Evolutionary conservation across 64 coral and sea anemone genomes (phyloP).

Genomic region (Montipora foliosa): DNA sequence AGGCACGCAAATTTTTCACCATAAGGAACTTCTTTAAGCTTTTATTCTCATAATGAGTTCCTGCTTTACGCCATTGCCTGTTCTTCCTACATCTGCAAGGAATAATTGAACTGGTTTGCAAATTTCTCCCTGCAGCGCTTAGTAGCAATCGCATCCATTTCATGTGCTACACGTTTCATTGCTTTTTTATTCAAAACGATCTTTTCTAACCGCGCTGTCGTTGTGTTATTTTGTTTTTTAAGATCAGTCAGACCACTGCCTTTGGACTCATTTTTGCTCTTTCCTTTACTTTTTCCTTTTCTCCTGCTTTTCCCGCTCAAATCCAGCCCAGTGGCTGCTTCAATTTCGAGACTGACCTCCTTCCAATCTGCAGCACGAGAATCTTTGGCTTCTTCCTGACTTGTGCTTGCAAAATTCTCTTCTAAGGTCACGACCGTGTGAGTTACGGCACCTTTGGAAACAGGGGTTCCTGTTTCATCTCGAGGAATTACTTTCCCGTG

Average conservation of each 20-base stretch:
- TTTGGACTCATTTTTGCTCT: conserved; percentile 77
- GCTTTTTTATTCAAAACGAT: conserved; percentile 84
- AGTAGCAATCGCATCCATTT: conserved; percentile 81
- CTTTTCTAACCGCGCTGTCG: conserved; percentile 81
- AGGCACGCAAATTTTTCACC: too few relatives aligned
- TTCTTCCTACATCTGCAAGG: conserved; percentile 52
- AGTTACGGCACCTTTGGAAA: neutral
- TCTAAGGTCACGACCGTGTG: neutral
- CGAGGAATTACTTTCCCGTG: conserved; percentile 92
- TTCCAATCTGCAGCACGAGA: conserved; percentile 53
- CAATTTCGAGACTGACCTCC: conserved; percentile 86
- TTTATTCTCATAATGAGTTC: too few relatives aligned
- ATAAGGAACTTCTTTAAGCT: too few relatives aligned
- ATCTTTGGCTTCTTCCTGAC: neutral
- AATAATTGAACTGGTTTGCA: conserved; percentile 97
- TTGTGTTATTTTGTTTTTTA: conserved; percentile 79
- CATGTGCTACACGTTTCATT: conserved; percentile 73
- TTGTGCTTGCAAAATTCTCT: neutral
- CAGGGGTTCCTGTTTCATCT: conserved; percentile 84
- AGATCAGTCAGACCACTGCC: conserved; percentile 88
- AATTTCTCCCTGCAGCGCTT: conserved; percentile 80
- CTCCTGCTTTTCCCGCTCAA: conserved; percentile 61
- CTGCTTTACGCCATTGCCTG: neutral
- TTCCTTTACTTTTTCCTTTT: conserved; percentile 21
- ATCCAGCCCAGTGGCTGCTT: conserved; percentile 92